Percentiles rank a stretch among this genome's conserved stretches.
Conservation (phyloP, 2,113 vertebrate genomes). For the Brachirus orientalis region DNA sequence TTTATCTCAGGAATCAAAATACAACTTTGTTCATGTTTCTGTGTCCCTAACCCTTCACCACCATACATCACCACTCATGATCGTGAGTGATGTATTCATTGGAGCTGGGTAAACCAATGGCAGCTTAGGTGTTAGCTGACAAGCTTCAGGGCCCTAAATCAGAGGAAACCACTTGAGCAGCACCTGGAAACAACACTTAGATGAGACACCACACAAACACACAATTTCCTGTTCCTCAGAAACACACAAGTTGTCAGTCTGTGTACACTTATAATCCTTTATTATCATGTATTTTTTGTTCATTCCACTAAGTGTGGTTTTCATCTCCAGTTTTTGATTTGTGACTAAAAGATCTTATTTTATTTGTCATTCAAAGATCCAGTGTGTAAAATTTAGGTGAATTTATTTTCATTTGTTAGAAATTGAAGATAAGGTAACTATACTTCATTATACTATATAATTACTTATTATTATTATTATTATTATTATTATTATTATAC, state of each 20-base stretch:
- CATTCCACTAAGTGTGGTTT: slow-evolving; percentile 2
- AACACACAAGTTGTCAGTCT: slow-evolving; percentile 15
- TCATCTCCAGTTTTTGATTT: slow-evolving; percentile 21
- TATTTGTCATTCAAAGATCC: too few species aligned
- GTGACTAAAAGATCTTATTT: neutral
- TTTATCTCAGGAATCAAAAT: neutral
- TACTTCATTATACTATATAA: too few species aligned
- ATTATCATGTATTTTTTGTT: slow-evolving; percentile 4
- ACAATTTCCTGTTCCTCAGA: slow-evolving; percentile 36
- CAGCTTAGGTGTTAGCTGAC: slow-evolving; percentile 36
- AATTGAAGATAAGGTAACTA: too few species aligned
- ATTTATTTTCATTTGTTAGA: too few species aligned
- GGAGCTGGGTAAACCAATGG: slow-evolving; percentile 27
- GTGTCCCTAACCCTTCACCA: neutral
- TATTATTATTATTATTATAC: too few species aligned
- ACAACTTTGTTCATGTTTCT: neutral
- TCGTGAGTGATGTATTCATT: slow-evolving; percentile 8
- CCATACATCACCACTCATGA: too few species aligned
- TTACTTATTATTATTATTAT: too few species aligned
- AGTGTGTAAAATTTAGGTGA: too few species aligned
- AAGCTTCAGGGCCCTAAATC: slow-evolving; percentile 18
- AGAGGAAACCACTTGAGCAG: slow-evolving; percentile 49
- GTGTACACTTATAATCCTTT: neutral
- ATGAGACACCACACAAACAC: slow-evolving; percentile 49
- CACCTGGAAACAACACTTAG: slow-evolving; percentile 54